Conservation (phyloP, 2,888 invertebrate genomes). For the Abrostola triplasia region DNA sequence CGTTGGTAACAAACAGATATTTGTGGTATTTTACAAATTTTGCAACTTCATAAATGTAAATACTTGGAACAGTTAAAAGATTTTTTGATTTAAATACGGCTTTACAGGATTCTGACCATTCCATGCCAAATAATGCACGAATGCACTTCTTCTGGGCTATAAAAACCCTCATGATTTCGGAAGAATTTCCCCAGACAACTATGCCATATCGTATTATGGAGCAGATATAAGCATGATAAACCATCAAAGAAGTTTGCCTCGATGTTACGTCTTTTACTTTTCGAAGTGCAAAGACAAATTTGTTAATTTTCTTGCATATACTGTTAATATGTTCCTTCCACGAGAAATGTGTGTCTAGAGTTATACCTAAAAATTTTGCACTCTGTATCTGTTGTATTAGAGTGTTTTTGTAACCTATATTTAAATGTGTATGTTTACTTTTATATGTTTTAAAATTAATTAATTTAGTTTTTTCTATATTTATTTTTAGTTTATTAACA, state of each 20-base stretch:
- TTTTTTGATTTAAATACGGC: background rate
- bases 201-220: constrained; percentile 1
- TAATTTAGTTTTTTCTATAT: too few species aligned
- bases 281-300: too few species aligned
- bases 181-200: constrained; percentile 2
- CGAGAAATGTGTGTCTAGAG: too few species aligned
- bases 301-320: too few species aligned
- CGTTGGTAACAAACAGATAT: background rate
- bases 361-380: too few species aligned
- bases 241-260: too few species aligned
- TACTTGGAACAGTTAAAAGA: background rate
- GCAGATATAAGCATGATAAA: background rate
- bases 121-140: background rate
- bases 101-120: constrained; percentile 2
- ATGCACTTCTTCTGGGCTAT: background rate
- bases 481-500: background rate
- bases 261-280: too few species aligned
- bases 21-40: background rate
- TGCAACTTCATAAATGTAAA: background rate
- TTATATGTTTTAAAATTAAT: too few species aligned
- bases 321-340: too few species aligned
- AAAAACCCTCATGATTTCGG: background rate
- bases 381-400: too few species aligned
- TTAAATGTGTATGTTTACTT: too few species aligned
- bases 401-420: too few species aligned